Base-by-base conservation (phyloP, 2,888 invertebrate species). In the Arctia plantaginis region DNA sequence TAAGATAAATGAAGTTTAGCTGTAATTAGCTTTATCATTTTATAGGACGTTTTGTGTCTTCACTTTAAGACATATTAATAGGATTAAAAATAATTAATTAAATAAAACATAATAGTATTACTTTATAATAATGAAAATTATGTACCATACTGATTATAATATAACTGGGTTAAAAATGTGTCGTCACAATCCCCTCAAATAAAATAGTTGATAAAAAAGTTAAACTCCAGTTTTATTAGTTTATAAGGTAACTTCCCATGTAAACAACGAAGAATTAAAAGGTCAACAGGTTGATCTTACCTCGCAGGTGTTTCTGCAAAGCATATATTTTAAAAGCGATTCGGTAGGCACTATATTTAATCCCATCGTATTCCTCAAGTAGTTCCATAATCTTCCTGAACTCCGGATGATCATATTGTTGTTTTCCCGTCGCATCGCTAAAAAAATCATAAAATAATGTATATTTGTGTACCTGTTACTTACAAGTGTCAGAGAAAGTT, bases 321-420 rank as follows among this genome's bases (percentile, higher is more conserved):
- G 88, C 87, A 85, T 89, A 92, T 78, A 93, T 94, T 93, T 98
- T 98, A 79, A 97, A 96, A 27, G 98, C 98, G 77, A 98, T 97
- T 81, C 98, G 96, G 88, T 98, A 98, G 4, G 97, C 97, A 79
- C 97, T 97, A 92, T 98, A 98, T 88, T 97, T 97, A 77, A 98
- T 97, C 69, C 95, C 96, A 87, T 97, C 97, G 85, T 96, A 97
- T 75, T 97, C 97, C 81, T 97, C 96, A 41, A 97, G 90, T 64
- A 94, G 92, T 80, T 96, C 94, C 87, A 96, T 93, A 27, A 97
- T 95, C 81, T 96, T 96, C 59, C 91, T 88, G 92, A 97, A 97
- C 78, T 96, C 95, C 33, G 97, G 97, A 88, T 97, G 97, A 84
- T 97, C 96, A 94, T 96, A 96, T 83, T 96, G 96, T 81, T 96